Percentiles rank a stretch among this genome's conserved stretches.
Evolutionary conservation across 2,113 vertebrate species (phyloP).

Genomic region (Campylorhamphus procurvoides): DNA sequence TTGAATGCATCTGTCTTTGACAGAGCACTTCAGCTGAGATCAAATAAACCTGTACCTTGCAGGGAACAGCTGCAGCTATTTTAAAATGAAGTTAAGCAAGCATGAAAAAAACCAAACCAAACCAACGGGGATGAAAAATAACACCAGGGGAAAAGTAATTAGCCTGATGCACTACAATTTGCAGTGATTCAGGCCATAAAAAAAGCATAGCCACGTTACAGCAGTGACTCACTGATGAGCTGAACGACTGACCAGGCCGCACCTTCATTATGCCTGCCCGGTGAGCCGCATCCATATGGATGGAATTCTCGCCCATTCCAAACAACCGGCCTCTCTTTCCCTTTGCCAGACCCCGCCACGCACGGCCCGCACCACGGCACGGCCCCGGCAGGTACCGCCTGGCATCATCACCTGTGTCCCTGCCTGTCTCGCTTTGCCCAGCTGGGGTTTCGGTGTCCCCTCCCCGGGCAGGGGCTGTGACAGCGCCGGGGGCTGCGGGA

Average conservation of each 20-base stretch:
- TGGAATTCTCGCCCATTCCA: background rate
- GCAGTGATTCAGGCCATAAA: background rate
- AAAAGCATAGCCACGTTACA: background rate
- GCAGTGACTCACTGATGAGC: background rate
- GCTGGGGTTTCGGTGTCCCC: background rate
- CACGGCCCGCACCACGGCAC: background rate
- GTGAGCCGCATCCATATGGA: background rate
- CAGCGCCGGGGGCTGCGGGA: background rate
- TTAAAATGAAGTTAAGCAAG: conserved; percentile 22
- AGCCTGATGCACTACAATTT: background rate
- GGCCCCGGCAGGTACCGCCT: background rate
- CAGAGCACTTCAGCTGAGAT: conserved; percentile 10
- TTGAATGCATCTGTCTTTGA: background rate
- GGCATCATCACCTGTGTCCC: background rate
- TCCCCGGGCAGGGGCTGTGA: background rate
- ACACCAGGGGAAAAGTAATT: background rate
- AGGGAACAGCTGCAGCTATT: conserved; percentile 13
- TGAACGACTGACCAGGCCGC: background rate
- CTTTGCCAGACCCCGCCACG: background rate
- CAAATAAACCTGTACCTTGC: conserved; percentile 15
- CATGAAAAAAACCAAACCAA: background rate
- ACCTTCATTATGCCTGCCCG: background rate
- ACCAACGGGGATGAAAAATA: background rate
- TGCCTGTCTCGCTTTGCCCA: background rate
- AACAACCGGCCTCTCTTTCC: no score